Conservation (phyloP, 2,888 invertebrate genomes). For the Philereme vetulata region DNA sequence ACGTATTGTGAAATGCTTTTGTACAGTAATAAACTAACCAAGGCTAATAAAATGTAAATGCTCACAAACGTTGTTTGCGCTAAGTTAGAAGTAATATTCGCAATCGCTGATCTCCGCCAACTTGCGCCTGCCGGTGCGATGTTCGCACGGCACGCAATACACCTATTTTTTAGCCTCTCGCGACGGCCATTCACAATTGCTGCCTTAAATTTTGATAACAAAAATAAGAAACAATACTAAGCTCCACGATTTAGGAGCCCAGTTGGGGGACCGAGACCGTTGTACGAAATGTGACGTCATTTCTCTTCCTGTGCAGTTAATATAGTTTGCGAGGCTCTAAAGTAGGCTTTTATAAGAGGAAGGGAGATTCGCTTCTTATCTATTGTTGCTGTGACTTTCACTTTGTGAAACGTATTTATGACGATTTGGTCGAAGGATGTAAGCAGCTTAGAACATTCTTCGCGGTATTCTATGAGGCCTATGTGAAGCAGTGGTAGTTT, state of each 20-base stretch:
- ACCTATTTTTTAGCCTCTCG: slow-evolving; percentile 64
- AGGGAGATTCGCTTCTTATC: slow-evolving; percentile 8
- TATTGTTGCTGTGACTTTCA: slow-evolving; percentile 8
- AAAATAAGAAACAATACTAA: slow-evolving; percentile 51
- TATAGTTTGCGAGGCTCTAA: slow-evolving; percentile 28
- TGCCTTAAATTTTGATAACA: slow-evolving; percentile 61
- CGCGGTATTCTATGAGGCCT: no score
- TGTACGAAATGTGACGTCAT: slow-evolving; percentile 47
- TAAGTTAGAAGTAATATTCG: background rate
- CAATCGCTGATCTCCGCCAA: slow-evolving; percentile 19
- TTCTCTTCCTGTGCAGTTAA: slow-evolving; percentile 36
- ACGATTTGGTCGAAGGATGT: no score
- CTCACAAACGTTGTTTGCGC: no score
- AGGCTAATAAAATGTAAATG: no score
- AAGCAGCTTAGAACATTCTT: no score
- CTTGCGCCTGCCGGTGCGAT: slow-evolving; percentile 39
- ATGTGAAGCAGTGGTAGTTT: no score
- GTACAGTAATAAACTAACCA: no score
- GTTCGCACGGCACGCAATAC: slow-evolving; percentile 58
- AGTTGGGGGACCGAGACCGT: slow-evolving; percentile 23
- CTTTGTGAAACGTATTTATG: slow-evolving; percentile 5
- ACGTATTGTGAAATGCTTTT: no score
- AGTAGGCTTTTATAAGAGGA: slow-evolving; percentile 16
- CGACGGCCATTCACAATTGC: slow-evolving; percentile 50
- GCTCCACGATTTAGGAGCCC: slow-evolving; percentile 41